Evolutionary conservation across 2,113 vertebrate genomes (phyloP).

Genomic region (Rhinichthys klamathensis): DNA sequence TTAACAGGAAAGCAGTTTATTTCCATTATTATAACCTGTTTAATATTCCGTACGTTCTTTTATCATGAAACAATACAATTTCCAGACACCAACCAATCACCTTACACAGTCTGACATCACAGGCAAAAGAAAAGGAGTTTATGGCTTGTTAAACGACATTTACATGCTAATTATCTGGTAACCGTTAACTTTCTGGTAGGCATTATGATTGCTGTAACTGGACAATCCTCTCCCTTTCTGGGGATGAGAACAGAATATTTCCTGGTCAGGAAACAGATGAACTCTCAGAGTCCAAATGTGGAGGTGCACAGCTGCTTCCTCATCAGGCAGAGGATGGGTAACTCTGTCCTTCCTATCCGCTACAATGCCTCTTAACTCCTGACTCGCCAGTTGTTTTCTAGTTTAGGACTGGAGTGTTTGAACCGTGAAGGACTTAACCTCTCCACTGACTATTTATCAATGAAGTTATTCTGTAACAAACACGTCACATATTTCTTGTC

Average conservation of each 20-base stretch:
- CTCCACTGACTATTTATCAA: not conserved
- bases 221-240: slow-evolving; percentile 49
- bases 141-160: not conserved
- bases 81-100: not conserved
- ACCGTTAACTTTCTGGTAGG: slow-evolving; percentile 2
- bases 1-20: not conserved
- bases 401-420: not conserved
- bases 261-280: slow-evolving; percentile 63
- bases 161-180: slow-evolving; percentile 18
- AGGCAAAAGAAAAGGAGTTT: not conserved
- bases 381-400: not conserved
- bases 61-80: not conserved
- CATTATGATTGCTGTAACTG: not conserved
- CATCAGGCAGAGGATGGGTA: slow-evolving; percentile 5
- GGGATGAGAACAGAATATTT: slow-evolving; percentile 54
- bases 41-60: not conserved
- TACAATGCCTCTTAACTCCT: not conserved
- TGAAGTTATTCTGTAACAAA: slow-evolving; percentile 20
- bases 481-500: not conserved
- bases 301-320: slow-evolving; percentile 37
- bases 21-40: not conserved
- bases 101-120: not conserved
- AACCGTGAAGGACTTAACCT: not conserved
- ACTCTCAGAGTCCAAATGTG: slow-evolving; percentile 22
- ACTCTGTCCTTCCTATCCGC: slow-evolving; percentile 37